Evolutionary conservation across 2,113 vertebrate genomes (phyloP).

Genomic region (Sinocyclocheilus anshuiensis): DNA sequence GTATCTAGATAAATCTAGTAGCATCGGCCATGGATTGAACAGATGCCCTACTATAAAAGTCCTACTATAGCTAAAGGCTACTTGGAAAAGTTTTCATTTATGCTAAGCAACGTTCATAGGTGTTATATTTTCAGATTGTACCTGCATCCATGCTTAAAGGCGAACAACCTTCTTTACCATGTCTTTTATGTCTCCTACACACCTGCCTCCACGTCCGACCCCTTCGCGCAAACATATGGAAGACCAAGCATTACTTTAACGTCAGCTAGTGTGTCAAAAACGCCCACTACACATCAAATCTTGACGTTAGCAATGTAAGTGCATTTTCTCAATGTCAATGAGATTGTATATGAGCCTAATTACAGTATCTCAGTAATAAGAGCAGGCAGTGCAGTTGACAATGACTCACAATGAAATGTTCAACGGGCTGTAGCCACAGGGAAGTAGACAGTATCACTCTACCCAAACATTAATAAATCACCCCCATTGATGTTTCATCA

Average conservation of each 20-base stretch:
- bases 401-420: conserved; percentile 34
- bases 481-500: conserved; percentile 1
- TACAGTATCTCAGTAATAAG: conserved; percentile 17
- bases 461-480: conserved; percentile 20
- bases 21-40: not conserved
- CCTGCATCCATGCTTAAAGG: not conserved
- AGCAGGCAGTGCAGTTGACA: not conserved
- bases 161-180: not conserved
- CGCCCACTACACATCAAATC: conserved; percentile 10
- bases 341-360: conserved; percentile 17
- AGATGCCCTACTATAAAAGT: not conserved
- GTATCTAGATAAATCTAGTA: not conserved
- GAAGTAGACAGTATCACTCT: not conserved
- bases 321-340: conserved; percentile 11
- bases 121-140: not conserved
- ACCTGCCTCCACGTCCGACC: not conserved
- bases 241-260: not conserved
- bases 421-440: not conserved
- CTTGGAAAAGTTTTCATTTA: not conserved
- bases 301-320: conserved; percentile 6
- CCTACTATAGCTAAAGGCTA: no score
- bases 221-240: not conserved
- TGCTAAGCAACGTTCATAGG: not conserved
- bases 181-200: not conserved
- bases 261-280: conserved; percentile 5